Evolutionary conservation across 2,113 vertebrate species (phyloP).

Genomic region (Callithrix jacchus): DNA sequence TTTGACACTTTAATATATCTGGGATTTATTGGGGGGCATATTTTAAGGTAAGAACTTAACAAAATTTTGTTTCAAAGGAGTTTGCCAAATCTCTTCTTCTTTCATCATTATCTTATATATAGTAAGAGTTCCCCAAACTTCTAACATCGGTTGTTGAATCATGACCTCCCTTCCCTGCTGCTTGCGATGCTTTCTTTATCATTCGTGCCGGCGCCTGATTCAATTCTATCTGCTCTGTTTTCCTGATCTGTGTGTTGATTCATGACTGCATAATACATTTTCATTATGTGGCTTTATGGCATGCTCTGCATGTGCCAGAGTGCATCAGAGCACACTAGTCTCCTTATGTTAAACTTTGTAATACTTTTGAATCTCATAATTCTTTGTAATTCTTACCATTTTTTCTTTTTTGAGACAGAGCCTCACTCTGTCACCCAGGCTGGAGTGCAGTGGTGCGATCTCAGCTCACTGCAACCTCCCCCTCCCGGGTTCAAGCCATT

Average conservation of each 20-base stretch:
- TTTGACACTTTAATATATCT: not conserved
- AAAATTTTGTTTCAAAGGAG: not conserved
- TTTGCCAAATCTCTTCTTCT: too few relatives aligned
- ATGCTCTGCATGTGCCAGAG: not conserved
- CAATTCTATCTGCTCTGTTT: not conserved
- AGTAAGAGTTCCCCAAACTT: not conserved
- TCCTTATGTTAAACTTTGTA: not conserved
- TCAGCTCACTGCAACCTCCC: too few relatives aligned
- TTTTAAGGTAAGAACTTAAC: not conserved
- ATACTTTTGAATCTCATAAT: not conserved
- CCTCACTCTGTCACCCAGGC: too few relatives aligned
- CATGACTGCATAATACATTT: not conserved
- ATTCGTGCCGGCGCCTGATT: fast-evolving
- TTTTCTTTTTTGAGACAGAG: not conserved
- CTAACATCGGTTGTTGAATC: not conserved
- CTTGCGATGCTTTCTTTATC: not conserved
- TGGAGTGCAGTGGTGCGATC: too few relatives aligned
- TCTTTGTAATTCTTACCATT: not conserved
- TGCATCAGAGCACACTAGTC: not conserved
- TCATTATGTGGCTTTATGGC: not conserved
- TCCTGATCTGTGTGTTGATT: not conserved
- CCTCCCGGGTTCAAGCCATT: too few relatives aligned
- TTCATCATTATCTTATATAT: too few relatives aligned
- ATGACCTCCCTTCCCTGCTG: fast-evolving
- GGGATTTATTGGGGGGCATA: not conserved